Conservation (phyloP, 1,140 invertebrate species). For the Helicoverpa zea region DNA sequence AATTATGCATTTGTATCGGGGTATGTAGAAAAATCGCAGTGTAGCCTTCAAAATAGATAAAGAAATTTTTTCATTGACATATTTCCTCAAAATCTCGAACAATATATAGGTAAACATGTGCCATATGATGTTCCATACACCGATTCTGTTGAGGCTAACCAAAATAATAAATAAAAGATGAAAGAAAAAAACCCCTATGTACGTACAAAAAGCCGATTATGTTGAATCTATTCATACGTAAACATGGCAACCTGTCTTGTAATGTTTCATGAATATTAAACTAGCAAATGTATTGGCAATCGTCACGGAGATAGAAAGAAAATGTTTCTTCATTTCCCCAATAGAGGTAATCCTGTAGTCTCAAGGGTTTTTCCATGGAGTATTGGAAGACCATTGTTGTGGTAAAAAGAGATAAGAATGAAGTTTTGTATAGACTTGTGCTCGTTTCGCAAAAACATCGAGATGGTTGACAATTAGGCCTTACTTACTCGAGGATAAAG, state of each 20-base stretch:
- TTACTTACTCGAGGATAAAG: not conserved
- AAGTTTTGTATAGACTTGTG: not conserved
- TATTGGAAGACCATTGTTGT: conserved; percentile 18
- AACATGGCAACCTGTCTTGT: conserved; percentile 35
- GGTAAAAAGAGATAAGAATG: not conserved
- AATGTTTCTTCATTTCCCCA: conserved; percentile 28
- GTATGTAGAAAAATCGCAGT: too few relatives aligned
- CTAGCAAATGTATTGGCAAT: conserved; percentile 40
- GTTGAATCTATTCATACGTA: conserved; percentile 13
- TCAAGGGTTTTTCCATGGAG: conserved; percentile 8
- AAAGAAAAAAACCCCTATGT: conserved; percentile 7
- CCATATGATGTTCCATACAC: too few relatives aligned
- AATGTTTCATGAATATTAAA: conserved; percentile 44
- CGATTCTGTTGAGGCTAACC: not conserved
- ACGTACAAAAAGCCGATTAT: conserved; percentile 27
- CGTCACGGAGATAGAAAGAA: conserved; percentile 30
- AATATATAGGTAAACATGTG: too few relatives aligned
- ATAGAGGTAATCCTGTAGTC: conserved; percentile 43
- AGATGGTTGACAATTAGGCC: not conserved
- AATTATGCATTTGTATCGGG: too few relatives aligned
- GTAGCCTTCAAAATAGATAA: too few relatives aligned
- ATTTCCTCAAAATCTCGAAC: too few relatives aligned
- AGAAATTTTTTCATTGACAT: too few relatives aligned
- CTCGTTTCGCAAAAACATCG: not conserved
- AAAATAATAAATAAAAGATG: conserved; percentile 1